Evolutionary conservation across 1,140 invertebrate genomes (phyloP), one percentile per base, ranked within the genome.

Genomic region (Prorops nasuta): DNA sequence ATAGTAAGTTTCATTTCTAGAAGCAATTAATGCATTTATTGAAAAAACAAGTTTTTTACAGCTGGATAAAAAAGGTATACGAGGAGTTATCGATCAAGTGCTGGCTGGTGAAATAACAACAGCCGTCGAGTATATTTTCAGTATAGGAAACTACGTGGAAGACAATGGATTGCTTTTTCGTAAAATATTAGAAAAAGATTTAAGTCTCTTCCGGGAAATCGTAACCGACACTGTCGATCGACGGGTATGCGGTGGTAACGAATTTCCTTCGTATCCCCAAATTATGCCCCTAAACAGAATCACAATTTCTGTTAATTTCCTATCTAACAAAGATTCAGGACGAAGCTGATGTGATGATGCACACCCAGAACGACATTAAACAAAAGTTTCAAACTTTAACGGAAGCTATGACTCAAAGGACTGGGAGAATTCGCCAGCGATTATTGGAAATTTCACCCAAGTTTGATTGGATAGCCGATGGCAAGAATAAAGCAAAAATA

Each of bases 331-430:
- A 56, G 54, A 43, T 58, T 16, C 56, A 58, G 19, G 56, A 58
- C 41, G 56, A 58, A 38, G 48, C 43, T 7, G 56, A 58, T 32
- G 56, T 54, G 3, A 58, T 54, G 56, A 49, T 51, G 38, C 18
- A 44, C 36, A 48, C 47, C 1, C 56, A 54, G 28, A 54, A 48
- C 10, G 44, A 44, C 9, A 58, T 58, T 9, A 58, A 54, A 14
- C 32, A 54, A 12, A 54, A 54, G 43, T 58, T 58, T 22, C 21
- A 17, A 20, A 18, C 35, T 4, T 19, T 58, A 18, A 51, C 51
- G 6, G 36, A 50, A 19, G 35, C 40, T 1, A 58, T 54, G 48
- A 34, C 18, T 19, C 51, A 54, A 2, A 53, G 56, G 48, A 58
- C 51, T 3, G 37, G 35, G 35, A 47, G 31, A 44, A 58, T 58